Base-by-base conservation (phyloP, 2,113 vertebrate genomes). In the Gymnogyps californianus region DNA sequence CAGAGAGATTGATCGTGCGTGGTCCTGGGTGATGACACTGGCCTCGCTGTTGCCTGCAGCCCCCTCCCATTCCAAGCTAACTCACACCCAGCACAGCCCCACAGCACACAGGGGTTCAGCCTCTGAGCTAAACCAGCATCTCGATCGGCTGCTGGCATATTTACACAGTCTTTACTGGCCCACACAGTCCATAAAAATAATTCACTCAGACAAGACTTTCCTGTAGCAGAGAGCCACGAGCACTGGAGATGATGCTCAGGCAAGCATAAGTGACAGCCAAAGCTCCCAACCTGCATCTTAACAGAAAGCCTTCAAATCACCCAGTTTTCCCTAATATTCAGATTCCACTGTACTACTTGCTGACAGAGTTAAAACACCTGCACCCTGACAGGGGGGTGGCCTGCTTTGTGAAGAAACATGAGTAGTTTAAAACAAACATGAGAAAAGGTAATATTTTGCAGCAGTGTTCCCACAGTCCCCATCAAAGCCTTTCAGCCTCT, bases 231-330 rank as follows among this genome's bases (percentile, higher is more conserved):
- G 40, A 66, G 21, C 11, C 24, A 38, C 0, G 0, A 70, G 12
- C 17, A n/a, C 44, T 54, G n/a, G 69, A 47, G n/a, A 38, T 5
- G 12, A 13, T 1, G 2, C 25, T 81, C 0, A 0, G 20, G 9
- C 38, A 49, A 58, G 20, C 0, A 0, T 9, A n/a, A 70, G 44
- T 15, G 26, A 83, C 64, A 84, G 42, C 8, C 51, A 40, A 14
- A 47, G 11, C 9, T 83, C 55, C 17, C 3, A 0, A 19, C 7
- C 4, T 7, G 29, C 58, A 26, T 25, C 64, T 54, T 26, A 20
- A 55, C 6, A 17, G 66, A 54, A 64, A 57, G 47, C 9, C 7
- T 75, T 75, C 47, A 40, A 40, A 44, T 29, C 19, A n/a, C 29
- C 5, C 29, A 15, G 42, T 11, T 46, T 58, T 71, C 25, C 52